Base-by-base conservation (phyloP, 1,140 invertebrate species). In the Calliphora vicina region DNA sequence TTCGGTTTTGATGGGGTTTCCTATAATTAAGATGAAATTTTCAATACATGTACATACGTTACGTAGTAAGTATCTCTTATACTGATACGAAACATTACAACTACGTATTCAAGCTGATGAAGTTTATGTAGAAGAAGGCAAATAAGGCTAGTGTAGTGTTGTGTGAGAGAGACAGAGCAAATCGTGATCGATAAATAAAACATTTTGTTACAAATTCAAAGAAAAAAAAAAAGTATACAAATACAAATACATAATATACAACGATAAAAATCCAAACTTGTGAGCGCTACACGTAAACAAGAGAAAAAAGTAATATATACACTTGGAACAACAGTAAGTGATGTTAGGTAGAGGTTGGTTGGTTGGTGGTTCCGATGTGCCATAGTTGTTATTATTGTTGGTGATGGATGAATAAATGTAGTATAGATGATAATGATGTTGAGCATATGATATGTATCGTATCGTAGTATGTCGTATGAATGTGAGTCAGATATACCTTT, bases 271-370 rank as follows among this genome's bases (percentile, higher is more conserved):
- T 78, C 74, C 74, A 78, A 78, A 78, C 12, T 78, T 42, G 74
- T 78, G 74, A 78, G 74, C 74, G 74, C 74, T 78, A 78, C 74
- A 78, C 42, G n/a, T 23, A 67, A 67, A 67, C 6, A 78, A 43
- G 6, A 78, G 61, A 78, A 78, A 78, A 78, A 50, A 50, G 45
- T 50, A 50, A 74, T n/a, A 74, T 35, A 35, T 78, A 78, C 74
- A 42, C 35, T 43, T 78, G 74, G 61, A 67, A 67, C n/a, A 67
- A 67, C n/a, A 67, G 26, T 74, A 15, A 35, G 27, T 74, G 26
- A n/a, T 74, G n/a, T n/a, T n/a, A n/a, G n/a, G n/a, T n/a, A n/a
- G n/a, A n/a, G 72, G 67, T 71, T 71, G 67, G n/a, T 61, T 61
- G 67, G 67, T 23, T 71, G 67, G 5, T 23, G 67, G 72, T 27